Conservation (phyloP, 2,888 invertebrate genomes). For the Limnephilus auricula region DNA sequence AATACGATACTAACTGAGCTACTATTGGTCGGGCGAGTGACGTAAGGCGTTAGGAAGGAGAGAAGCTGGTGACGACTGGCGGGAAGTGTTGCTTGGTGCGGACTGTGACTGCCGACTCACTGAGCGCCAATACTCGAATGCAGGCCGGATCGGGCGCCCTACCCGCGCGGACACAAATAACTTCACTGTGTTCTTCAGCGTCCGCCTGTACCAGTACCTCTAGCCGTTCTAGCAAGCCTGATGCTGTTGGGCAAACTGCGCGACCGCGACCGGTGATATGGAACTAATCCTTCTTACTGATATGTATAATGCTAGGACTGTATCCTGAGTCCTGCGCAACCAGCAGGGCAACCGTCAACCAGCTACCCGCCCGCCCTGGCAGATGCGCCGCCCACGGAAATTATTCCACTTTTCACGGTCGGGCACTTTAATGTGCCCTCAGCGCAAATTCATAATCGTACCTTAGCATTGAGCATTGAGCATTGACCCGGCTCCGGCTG, state of each 20-base stretch:
- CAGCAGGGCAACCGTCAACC: no score
- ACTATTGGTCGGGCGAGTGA: constrained; percentile 58
- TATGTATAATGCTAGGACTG: not conserved
- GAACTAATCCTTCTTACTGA: constrained; percentile 54
- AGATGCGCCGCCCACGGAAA: constrained; percentile 26
- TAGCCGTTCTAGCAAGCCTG: no score
- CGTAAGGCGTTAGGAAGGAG: constrained; percentile 48
- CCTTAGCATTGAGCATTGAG: not conserved
- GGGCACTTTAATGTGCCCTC: constrained; percentile 17
- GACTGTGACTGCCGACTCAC: constrained; percentile 51
- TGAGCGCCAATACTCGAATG: constrained; percentile 62
- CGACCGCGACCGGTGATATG: constrained; percentile 50
- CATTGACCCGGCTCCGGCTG: not conserved
- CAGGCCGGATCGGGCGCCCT: constrained; percentile 50
- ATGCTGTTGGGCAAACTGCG: not conserved
- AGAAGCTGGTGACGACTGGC: constrained; percentile 14
- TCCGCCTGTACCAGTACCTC: no score
- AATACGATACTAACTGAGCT: constrained; percentile 63
- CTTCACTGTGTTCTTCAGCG: not conserved
- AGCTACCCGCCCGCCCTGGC: not conserved
- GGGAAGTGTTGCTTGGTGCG: not conserved
- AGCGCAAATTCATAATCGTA: not conserved
- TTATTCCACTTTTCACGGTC: constrained; percentile 48
- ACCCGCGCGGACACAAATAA: constrained; percentile 54
- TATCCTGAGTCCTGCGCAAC: not conserved